phyloP scores from a whole-genome alignment of 2,888 invertebrate genomes.

The Cremastinae sp. region DNA sequence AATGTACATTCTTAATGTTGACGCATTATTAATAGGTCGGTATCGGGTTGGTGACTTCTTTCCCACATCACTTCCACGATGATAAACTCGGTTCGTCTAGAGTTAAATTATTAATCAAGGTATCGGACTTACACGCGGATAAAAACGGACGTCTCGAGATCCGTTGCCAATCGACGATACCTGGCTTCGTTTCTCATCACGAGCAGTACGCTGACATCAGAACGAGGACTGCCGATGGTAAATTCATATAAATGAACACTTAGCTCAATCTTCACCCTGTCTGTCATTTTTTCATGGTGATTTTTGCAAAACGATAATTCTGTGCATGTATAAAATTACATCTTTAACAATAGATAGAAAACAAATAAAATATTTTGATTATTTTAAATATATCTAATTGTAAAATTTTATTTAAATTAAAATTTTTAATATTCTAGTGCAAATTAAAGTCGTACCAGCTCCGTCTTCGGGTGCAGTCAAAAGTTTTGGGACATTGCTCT shows the following conservation, averaged over 20 bases:
- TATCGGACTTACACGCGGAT: slow-evolving; percentile 86
- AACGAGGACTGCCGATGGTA: slow-evolving; percentile 88
- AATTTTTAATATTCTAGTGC: slow-evolving; percentile 66
- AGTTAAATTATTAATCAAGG: slow-evolving; percentile 87
- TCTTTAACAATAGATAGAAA: no score
- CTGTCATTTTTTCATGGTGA: not conserved
- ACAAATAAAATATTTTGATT: no score
- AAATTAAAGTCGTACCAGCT: slow-evolving; percentile 66
- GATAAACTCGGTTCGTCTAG: slow-evolving; percentile 81
- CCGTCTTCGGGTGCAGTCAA: slow-evolving; percentile 68
- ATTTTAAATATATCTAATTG: no score
- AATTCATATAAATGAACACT: slow-evolving; percentile 79
- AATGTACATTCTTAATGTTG: no score
- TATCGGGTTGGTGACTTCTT: slow-evolving; percentile 70
- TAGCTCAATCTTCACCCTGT: not conserved
- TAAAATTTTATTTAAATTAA: no score
- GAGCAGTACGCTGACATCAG: slow-evolving; percentile 88
- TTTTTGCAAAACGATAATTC: no score
- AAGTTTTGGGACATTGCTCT: slow-evolving; percentile 65
- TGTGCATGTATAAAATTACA: no score
- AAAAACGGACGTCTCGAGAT: slow-evolving; percentile 87
- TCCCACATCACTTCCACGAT: slow-evolving; percentile 70
- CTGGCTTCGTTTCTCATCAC: slow-evolving; percentile 86
- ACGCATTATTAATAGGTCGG: slow-evolving; percentile 68
- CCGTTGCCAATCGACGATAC: slow-evolving; percentile 90